Evolutionary conservation across 2,797 vertebrate species (phyloP).

Genomic region (Propithecus deckenii): DNA sequence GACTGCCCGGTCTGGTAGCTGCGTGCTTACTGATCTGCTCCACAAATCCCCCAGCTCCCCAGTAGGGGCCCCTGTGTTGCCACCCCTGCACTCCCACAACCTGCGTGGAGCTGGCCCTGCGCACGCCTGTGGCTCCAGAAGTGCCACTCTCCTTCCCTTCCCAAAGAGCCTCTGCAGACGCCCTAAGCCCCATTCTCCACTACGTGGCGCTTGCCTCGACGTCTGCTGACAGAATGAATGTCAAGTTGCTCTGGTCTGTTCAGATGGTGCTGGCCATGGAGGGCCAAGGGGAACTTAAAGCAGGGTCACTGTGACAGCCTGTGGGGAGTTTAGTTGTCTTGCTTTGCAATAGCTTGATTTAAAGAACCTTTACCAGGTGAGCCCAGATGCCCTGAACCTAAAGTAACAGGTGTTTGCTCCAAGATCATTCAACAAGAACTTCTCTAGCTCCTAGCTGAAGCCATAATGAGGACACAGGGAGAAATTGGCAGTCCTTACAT

Average conservation of each 20-base stretch:
- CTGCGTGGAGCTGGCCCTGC: not conserved
- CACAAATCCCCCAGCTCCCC: not conserved
- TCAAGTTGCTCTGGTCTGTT: not conserved
- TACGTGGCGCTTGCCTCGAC: not conserved
- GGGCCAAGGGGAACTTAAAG: too few species aligned
- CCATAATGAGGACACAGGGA: not conserved
- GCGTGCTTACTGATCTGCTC: not conserved
- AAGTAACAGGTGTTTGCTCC: not conserved
- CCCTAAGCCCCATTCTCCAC: not conserved
- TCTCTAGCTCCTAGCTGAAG: not conserved
- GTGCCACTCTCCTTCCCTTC: too few species aligned
- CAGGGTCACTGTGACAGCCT: not conserved
- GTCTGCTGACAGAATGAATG: not conserved
- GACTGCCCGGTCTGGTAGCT: not conserved
- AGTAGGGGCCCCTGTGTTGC: not conserved
- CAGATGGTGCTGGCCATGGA: not conserved
- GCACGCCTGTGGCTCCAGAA: not conserved
- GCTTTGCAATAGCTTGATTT: not conserved
- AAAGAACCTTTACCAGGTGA: not conserved
- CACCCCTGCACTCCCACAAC: not conserved
- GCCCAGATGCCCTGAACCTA: not conserved
- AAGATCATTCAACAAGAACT: not conserved
- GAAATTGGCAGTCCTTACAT: not conserved
- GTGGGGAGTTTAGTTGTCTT: not conserved
- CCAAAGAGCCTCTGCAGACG: not conserved